Percentiles rank a stretch among this genome's conserved stretches.
Conservation (phyloP, 2,113 vertebrate species). For the Chlorocebus sabaeus region DNA sequence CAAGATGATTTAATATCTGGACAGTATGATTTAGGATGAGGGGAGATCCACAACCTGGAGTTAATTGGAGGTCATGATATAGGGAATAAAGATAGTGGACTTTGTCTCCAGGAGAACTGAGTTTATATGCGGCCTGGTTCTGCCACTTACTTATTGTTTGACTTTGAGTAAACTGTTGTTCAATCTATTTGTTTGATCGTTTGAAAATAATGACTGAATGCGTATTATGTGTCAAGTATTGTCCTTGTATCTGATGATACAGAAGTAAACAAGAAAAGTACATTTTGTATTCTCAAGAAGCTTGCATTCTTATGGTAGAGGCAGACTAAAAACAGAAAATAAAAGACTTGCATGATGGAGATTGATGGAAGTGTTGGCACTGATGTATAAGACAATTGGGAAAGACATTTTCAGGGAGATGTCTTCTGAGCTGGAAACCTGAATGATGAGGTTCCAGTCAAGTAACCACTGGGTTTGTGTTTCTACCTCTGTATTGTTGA, state of each 20-base stretch:
- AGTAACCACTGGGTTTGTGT: neutral
- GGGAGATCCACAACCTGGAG: neutral
- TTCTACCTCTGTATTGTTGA: neutral
- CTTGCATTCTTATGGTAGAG: neutral
- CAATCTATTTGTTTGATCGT: neutral
- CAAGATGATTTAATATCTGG: neutral
- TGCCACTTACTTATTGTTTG: neutral
- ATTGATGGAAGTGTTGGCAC: neutral
- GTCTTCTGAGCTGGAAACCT: neutral
- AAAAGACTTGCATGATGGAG: neutral
- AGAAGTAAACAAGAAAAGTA: neutral
- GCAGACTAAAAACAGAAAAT: neutral
- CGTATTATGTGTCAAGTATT: neutral
- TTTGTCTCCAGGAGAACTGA: neutral
- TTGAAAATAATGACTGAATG: neutral
- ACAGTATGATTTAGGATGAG: neutral
- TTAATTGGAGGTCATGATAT: neutral
- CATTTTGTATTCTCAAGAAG: neutral
- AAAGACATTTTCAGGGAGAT: neutral
- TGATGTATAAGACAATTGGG: neutral
- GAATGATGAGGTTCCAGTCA: neutral
- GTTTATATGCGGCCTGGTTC: neutral
- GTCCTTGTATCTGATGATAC: neutral
- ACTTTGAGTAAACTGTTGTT: neutral
- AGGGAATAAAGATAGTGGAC: neutral